These are phyloP conservation scores for Lethenteron camtschaticum DNA, from an alignment of 2,113 vertebrate genomes.

Conservation along the genomic window DNA sequence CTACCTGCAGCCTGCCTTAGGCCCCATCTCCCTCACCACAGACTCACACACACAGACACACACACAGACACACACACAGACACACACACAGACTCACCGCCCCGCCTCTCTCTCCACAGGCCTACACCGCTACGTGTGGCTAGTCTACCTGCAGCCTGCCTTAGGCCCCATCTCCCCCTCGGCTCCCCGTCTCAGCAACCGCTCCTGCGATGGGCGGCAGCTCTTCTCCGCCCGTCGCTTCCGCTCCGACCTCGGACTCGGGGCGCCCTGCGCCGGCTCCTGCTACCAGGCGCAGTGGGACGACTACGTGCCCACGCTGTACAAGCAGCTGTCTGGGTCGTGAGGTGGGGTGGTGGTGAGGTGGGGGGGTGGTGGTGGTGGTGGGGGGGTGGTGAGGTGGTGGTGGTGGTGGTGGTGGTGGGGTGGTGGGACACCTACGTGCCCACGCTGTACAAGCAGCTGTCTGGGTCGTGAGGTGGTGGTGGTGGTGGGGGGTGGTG, in stretches of 20 bases:
- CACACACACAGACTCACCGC: too few species aligned
- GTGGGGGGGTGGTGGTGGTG: background rate
- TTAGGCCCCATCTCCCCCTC: too few species aligned
- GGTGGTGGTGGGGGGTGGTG: too few species aligned
- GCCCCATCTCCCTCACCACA: too few species aligned
- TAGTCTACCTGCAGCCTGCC: too few species aligned
- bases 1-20: too few species aligned
- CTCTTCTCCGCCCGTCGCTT: conserved; percentile 56
- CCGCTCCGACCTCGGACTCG: conserved; percentile 55
- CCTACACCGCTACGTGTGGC: too few species aligned
- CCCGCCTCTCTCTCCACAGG: too few species aligned
- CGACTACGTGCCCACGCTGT: conserved; percentile 70
- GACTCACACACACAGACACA: too few species aligned
- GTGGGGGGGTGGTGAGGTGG: background rate
- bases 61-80: too few species aligned
- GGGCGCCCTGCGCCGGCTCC: conserved; percentile 38
- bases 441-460: background rate
- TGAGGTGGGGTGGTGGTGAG: too few species aligned
- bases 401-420: background rate
- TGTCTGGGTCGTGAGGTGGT: too few species aligned
- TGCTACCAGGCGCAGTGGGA: conserved; percentile 96
- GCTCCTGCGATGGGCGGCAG: conserved; percentile 50
- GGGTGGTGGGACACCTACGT: background rate
- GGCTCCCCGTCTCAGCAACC: conserved; percentile 56
- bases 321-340: conserved; percentile 61